A percentile compares a stretch with the other conserved stretches of the same genome.
Conservation (phyloP, 2,797 vertebrate species). For the Platyrinchus mystaceus region DNA sequence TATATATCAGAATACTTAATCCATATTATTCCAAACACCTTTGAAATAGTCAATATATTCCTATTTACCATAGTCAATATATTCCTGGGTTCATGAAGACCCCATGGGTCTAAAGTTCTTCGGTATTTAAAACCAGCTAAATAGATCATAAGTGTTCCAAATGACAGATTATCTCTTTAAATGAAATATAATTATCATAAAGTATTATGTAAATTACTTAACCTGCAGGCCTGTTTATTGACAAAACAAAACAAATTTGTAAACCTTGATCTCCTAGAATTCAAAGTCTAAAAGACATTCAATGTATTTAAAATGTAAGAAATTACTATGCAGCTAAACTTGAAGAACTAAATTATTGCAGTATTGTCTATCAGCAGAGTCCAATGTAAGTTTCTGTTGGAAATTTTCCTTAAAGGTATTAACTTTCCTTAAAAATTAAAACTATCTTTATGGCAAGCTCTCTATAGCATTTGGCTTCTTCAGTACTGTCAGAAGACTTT, state of each 20-base stretch:
- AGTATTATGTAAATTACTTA: not conserved
- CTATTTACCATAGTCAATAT: not conserved
- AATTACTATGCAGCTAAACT: not conserved
- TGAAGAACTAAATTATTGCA: not conserved
- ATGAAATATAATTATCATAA: not conserved
- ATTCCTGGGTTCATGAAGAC: not conserved
- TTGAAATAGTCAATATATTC: not conserved
- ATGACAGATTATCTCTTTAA: not conserved
- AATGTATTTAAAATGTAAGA: not conserved
- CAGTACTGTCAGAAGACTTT: not conserved
- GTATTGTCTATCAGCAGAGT: not conserved
- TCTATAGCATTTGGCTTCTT: not conserved
- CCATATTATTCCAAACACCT: not conserved
- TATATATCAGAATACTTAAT: no score
- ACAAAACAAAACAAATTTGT: not conserved
- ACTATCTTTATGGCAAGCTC: not conserved
- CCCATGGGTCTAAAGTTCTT: not conserved
- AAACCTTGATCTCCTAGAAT: not conserved
- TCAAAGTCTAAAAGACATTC: not conserved
- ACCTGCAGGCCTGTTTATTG: not conserved
- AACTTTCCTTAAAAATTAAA: not conserved
- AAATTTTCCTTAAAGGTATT: not conserved
- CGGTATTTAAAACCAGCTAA: not conserved
- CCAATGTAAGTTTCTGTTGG: not conserved
- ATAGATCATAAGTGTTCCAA: not conserved